These are phyloP conservation scores for Elegia similella DNA, from an alignment of 2,888 invertebrate genomes.

Conservation along the genomic window DNA sequence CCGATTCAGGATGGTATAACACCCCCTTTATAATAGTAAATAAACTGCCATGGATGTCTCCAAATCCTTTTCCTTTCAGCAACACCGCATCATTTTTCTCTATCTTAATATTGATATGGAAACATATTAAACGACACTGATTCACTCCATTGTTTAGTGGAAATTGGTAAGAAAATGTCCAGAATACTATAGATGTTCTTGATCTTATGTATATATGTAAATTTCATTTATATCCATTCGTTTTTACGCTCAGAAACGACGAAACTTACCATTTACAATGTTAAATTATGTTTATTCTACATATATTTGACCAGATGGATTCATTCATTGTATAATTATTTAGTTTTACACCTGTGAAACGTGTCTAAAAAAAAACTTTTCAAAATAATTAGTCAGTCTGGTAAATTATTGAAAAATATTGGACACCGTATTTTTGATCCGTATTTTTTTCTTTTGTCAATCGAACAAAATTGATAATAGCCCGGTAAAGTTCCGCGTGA, in stretches of 20 bases:
- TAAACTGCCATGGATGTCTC: constrained; percentile 54
- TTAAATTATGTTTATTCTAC: background rate
- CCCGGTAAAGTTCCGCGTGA: too few relatives aligned
- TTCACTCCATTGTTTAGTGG: constrained; percentile 51
- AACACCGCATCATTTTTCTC: constrained; percentile 42
- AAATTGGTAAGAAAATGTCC: constrained; percentile 62
- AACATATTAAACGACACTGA: constrained; percentile 46
- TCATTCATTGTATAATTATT: background rate
- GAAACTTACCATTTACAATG: constrained; percentile 10
- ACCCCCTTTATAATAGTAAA: constrained; percentile 14
- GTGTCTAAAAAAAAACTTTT: too few relatives aligned
- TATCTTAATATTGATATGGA: constrained; percentile 50
- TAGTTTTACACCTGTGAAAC: background rate
- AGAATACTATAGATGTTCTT: constrained; percentile 53
- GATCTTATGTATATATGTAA: constrained; percentile 17
- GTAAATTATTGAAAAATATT: too few relatives aligned
- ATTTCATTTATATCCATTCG: constrained; percentile 9
- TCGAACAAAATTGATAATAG: too few relatives aligned
- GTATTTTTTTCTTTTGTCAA: too few relatives aligned
- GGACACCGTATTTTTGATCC: too few relatives aligned
- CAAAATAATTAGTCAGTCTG: too few relatives aligned
- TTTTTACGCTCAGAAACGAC: constrained; percentile 10
- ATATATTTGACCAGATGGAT: background rate
- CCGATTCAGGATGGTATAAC: too few relatives aligned
- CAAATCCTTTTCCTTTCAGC: constrained; percentile 60